Conservation (phyloP, 2,888 invertebrate species). For the Dynastes maya region DNA sequence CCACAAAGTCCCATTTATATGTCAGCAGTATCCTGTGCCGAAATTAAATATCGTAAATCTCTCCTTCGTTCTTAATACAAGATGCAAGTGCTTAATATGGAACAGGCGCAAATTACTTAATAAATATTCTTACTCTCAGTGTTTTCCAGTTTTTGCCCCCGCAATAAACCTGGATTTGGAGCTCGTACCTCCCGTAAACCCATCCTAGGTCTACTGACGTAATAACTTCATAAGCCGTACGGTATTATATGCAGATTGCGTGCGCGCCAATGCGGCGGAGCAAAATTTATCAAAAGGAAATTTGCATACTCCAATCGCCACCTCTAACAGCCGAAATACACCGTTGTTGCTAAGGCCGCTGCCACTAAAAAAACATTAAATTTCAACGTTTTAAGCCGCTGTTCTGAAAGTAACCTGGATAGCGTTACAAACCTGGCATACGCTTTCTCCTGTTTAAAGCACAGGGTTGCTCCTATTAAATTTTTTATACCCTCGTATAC, state of each 20-base stretch:
- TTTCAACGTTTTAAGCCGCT: constrained; percentile 57
- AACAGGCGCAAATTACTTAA: constrained; percentile 37
- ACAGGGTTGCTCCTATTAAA: constrained; percentile 29
- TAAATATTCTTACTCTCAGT: constrained; percentile 39
- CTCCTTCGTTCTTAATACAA: background rate
- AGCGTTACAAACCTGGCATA: constrained; percentile 28
- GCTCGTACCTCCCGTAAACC: constrained; percentile 14
- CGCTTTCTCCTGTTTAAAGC: constrained; percentile 27
- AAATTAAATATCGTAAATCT: background rate
- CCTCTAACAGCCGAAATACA: constrained; percentile 37
- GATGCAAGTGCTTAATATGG: constrained; percentile 14
- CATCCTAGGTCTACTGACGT: constrained; percentile 56
- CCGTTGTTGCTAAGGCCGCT: constrained; percentile 48
- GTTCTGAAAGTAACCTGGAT: constrained; percentile 45
- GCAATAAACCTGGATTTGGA: constrained; percentile 41
- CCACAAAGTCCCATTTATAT: too few species aligned
- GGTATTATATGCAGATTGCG: constrained; percentile 66
- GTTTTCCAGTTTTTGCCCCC: constrained; percentile 42
- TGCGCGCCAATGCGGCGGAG: constrained; percentile 59
- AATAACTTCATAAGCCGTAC: constrained; percentile 65
- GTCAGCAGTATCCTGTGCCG: too few species aligned
- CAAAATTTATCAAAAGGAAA: constrained; percentile 65
- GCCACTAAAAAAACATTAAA: constrained; percentile 54
- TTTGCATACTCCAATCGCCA: constrained; percentile 60
- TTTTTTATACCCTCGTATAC: constrained; percentile 37